A percentile compares a stretch with the other conserved stretches of the same genome.
These are phyloP conservation scores for Tolmerus cingulatus DNA, from an alignment of 2,888 invertebrate species.

Conservation along the genomic window DNA sequence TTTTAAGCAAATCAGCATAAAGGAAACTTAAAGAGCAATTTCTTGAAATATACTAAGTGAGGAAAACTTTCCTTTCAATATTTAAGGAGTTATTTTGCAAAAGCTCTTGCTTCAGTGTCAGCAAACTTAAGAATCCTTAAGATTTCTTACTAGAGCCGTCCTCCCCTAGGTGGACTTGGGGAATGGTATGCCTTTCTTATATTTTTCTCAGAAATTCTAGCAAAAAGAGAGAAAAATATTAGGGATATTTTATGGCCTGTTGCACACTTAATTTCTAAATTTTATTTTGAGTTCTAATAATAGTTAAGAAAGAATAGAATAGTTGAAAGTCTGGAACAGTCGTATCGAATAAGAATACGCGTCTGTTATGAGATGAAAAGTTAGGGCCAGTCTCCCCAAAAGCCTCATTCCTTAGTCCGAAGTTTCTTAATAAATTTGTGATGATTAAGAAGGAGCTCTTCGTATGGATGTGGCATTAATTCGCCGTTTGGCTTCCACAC, in stretches of 20 bases:
- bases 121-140: not conserved
- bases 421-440: conserved; percentile 26
- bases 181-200: not conserved
- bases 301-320: not conserved
- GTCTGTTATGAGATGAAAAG: not conserved
- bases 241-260: not conserved
- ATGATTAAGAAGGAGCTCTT: not conserved
- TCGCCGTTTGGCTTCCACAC: not conserved
- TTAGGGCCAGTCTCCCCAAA: too few relatives aligned
- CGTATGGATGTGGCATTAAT: not conserved
- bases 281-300: not conserved
- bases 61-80: not conserved
- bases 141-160: not conserved
- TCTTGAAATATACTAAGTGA: not conserved
- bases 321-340: not conserved
- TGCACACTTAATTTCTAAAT: not conserved
- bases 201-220: not conserved
- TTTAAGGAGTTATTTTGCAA: not conserved
- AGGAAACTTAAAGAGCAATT: not conserved
- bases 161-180: not conserved
- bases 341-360: not conserved
- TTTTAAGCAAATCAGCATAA: not conserved
- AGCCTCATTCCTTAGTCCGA: not conserved
- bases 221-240: not conserved
- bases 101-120: not conserved